phyloP scores from a whole-genome alignment of 2,113 vertebrate species.

The Callaeas wilsoni region DNA sequence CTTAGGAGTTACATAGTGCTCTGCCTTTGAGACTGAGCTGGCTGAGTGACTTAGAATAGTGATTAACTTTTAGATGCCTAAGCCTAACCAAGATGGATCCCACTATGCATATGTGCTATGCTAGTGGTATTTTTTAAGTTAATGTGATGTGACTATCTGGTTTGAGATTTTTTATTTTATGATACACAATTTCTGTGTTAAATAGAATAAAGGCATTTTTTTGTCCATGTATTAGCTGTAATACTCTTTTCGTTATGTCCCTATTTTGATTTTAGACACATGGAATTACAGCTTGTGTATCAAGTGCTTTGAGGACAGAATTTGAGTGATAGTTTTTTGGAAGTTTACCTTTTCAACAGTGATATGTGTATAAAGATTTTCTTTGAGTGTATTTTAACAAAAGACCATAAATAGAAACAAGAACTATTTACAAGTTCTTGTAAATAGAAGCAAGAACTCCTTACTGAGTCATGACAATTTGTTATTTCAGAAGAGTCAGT shows the following conservation, averaged over 20 bases:
- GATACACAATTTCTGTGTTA: not conserved
- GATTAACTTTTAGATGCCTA: not conserved
- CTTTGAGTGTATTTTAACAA: not conserved
- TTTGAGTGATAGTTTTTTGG: not conserved
- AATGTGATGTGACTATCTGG: not conserved
- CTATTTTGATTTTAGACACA: not conserved
- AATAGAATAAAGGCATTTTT: not conserved
- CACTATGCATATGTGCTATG: not conserved
- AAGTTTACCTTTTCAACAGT: not conserved
- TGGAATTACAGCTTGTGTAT: not conserved
- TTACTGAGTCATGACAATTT: not conserved
- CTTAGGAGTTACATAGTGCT: fast-evolving
- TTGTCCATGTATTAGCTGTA: not conserved
- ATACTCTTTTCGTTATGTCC: not conserved
- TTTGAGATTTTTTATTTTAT: not conserved
- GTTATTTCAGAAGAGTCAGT: not conserved
- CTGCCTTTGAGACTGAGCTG: not conserved
- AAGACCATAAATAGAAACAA: not conserved
- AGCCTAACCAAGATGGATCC: not conserved
- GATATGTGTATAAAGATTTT: not conserved
- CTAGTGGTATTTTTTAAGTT: not conserved
- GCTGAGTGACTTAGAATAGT: not conserved
- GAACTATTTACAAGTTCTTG: not conserved
- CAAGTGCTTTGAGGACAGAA: not conserved
- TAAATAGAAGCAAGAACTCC: not conserved